Evolutionary conservation across 2,888 invertebrate species (phyloP).

Genomic region (Nomada ferruginata): DNA sequence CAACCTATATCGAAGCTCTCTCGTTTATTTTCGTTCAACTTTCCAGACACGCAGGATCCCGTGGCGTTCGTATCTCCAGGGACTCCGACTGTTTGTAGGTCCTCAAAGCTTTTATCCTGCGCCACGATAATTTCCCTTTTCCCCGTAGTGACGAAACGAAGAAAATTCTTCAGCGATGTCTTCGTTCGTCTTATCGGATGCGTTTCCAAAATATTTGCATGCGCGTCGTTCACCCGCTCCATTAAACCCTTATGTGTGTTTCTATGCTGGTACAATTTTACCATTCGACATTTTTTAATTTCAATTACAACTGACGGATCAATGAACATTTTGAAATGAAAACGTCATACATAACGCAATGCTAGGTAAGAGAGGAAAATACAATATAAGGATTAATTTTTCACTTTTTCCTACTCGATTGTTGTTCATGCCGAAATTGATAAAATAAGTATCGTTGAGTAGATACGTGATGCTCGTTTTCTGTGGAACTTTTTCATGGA

Average conservation of each 20-base stretch:
- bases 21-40: conserved; percentile 70
- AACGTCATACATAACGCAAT: too few species aligned
- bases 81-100: conserved; percentile 59
- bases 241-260: not conserved
- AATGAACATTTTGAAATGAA: too few species aligned
- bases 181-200: not conserved
- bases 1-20: conserved; percentile 55
- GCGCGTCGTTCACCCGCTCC: not conserved
- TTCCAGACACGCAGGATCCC: conserved; percentile 68
- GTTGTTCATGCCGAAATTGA: not conserved
- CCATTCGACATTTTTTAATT: not conserved
- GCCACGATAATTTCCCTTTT: conserved; percentile 42
- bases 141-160: not conserved
- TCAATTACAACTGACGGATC: too few species aligned
- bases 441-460: conserved; percentile 1
- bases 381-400: not conserved
- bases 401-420: not conserved
- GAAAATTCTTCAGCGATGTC: not conserved
- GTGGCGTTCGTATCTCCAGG: conserved; percentile 37
- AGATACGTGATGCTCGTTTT: not conserved
- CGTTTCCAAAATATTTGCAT: not conserved
- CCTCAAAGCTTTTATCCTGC: conserved; percentile 54
- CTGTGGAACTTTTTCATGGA: not conserved
- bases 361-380: too few species aligned
- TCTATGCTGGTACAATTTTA: too few species aligned